A percentile compares a stretch with the other conserved stretches of the same genome.
phyloP scores from a whole-genome alignment of 2,888 invertebrate species.

The Adelphocoris suturalis region DNA sequence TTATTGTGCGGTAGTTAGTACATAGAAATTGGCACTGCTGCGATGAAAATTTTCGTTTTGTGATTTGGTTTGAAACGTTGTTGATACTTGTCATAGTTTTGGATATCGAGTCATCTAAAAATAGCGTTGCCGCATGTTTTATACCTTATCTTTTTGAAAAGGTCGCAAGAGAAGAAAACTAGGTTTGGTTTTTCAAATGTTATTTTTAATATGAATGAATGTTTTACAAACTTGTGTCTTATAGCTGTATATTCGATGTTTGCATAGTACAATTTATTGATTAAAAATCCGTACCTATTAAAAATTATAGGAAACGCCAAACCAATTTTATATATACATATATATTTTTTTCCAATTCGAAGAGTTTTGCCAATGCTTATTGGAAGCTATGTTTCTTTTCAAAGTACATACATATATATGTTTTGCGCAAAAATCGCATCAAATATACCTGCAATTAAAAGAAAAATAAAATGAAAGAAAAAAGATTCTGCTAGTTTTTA shows the following conservation, averaged over 20 bases:
- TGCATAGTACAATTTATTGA: slow-evolving; percentile 32
- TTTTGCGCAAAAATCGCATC: too few species aligned
- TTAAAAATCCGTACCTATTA: slow-evolving; percentile 7
- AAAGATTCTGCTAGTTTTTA: neutral
- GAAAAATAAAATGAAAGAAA: too few species aligned
- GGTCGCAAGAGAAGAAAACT: neutral
- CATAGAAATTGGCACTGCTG: slow-evolving; percentile 52
- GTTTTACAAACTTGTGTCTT: slow-evolving; percentile 34
- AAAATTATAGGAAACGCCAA: slow-evolving; percentile 10
- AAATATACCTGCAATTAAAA: too few species aligned
- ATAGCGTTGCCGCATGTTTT: neutral
- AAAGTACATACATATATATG: too few species aligned
- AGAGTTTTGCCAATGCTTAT: slow-evolving; percentile 20
- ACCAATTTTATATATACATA: neutral
- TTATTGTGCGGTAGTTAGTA: slow-evolving; percentile 66
- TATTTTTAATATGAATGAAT: neutral
- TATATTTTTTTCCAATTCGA: neutral
- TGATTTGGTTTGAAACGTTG: slow-evolving; percentile 37
- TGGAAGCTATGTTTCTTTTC: neutral
- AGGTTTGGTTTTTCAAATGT: slow-evolving; percentile 28
- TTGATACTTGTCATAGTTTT: slow-evolving; percentile 15
- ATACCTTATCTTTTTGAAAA: neutral
- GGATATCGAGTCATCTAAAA: neutral
- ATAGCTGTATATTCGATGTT: slow-evolving; percentile 36
- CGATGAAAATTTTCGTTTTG: slow-evolving; percentile 57